Conservation (phyloP, 2,113 vertebrate species). For the Furnarius figulus region DNA sequence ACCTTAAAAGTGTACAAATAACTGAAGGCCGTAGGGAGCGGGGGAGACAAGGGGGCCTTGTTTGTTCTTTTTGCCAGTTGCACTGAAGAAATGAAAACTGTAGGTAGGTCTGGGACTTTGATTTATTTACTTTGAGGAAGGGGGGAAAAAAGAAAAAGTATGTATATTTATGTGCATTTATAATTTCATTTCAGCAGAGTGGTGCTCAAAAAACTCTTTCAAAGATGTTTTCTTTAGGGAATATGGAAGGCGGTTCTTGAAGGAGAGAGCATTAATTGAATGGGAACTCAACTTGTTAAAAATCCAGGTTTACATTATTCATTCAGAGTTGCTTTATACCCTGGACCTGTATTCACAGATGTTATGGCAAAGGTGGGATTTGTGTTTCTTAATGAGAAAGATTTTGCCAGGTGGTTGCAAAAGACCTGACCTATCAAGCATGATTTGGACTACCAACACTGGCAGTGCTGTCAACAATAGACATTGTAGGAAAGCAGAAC, state of each 20-base stretch:
- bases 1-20: background rate
- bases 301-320: accelerated
- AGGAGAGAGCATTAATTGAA: background rate
- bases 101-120: background rate
- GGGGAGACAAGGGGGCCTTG: background rate
- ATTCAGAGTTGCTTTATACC: background rate
- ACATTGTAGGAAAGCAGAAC: background rate
- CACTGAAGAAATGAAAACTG: background rate
- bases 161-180: background rate
- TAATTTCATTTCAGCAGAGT: background rate
- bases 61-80: background rate
- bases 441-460: background rate
- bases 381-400: background rate
- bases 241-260: background rate
- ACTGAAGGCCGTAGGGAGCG: background rate
- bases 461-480: background rate
- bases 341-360: background rate
- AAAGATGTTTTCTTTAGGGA: background rate
- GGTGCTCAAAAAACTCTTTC: background rate
- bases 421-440: background rate
- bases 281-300: background rate
- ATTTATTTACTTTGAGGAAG: background rate
- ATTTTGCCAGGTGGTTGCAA: background rate
- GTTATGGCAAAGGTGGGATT: background rate
- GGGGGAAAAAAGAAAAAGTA: background rate